Evolutionary conservation across 1,140 invertebrate genomes (phyloP).

Genomic region (Latrodectus geometricus): DNA sequence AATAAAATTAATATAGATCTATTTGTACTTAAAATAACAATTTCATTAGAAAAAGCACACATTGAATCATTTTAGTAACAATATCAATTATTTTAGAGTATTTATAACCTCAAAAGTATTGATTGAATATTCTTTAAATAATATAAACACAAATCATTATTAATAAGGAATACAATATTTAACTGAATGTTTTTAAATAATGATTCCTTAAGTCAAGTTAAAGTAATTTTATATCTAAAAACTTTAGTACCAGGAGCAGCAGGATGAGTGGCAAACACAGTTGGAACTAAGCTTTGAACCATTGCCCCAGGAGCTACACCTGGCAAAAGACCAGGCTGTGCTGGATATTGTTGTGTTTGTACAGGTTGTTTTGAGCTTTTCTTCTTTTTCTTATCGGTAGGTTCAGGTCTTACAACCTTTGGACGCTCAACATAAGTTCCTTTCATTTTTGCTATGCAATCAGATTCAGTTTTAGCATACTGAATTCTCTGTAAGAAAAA

Average conservation of each 20-base stretch:
- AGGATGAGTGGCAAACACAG: conserved; percentile 4
- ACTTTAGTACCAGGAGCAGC: background rate
- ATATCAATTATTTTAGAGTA: too few relatives aligned
- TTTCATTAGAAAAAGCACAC: too few relatives aligned
- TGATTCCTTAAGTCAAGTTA: too few relatives aligned
- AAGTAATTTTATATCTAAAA: too few relatives aligned
- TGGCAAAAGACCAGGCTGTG: conserved; percentile 68
- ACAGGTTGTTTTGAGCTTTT: conserved; percentile 82
- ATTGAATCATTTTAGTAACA: too few relatives aligned
- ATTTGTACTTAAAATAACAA: too few relatives aligned
- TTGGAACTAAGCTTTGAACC: conserved; percentile 60
- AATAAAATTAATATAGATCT: too few relatives aligned
- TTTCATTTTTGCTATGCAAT: conserved; percentile 95
- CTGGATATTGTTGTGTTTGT: conserved; percentile 64
- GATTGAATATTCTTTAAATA: too few relatives aligned
- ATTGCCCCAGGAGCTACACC: conserved; percentile 71
- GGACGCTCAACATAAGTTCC: conserved; percentile 96
- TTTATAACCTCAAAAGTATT: too few relatives aligned
- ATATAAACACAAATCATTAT: too few relatives aligned
- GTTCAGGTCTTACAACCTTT: conserved; percentile 78
- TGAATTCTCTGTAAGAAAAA: conserved; percentile 85
- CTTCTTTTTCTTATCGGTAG: conserved; percentile 79
- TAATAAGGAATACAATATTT: too few relatives aligned
- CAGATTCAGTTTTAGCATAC: conserved; percentile 92
- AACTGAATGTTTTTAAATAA: too few relatives aligned